Conservation (phyloP, 2,113 vertebrate genomes). For the Cephalopholis sonnerati region DNA sequence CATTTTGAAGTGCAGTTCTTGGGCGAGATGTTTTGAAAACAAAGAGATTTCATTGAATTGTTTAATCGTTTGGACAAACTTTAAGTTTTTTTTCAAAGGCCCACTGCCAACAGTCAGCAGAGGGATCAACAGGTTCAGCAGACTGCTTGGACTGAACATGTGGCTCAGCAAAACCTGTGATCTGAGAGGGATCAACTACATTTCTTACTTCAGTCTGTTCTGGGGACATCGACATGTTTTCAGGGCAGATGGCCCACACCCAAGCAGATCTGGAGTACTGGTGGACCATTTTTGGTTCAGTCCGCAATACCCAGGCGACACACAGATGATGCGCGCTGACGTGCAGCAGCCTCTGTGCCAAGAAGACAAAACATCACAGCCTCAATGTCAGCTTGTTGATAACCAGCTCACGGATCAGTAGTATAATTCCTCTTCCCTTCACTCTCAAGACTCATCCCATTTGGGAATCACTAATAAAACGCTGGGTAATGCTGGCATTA, state of each 20-base stretch:
- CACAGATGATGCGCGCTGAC: background rate
- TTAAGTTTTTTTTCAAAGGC: background rate
- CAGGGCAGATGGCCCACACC: background rate
- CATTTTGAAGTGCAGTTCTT: background rate
- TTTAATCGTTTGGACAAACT: background rate
- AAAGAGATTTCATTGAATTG: background rate
- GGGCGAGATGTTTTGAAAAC: too few species aligned
- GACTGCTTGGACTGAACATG: background rate
- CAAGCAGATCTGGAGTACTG: background rate
- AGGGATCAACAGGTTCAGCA: background rate
- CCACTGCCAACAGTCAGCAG: background rate
- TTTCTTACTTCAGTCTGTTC: background rate
- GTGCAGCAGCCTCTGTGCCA: background rate
- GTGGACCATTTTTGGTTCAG: constrained; percentile 7
- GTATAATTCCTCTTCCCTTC: background rate
- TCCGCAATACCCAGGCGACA: background rate
- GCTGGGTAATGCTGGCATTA: background rate
- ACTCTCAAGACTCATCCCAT: background rate
- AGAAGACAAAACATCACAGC: background rate
- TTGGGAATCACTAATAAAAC: background rate
- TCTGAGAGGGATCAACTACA: background rate
- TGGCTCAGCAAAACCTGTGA: background rate
- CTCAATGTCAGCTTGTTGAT: constrained; percentile 6
- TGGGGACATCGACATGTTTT: background rate
- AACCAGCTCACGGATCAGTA: constrained; percentile 4